Base-by-base conservation (phyloP, 2,113 vertebrate genomes). In the Enhydra lutris region DNA sequence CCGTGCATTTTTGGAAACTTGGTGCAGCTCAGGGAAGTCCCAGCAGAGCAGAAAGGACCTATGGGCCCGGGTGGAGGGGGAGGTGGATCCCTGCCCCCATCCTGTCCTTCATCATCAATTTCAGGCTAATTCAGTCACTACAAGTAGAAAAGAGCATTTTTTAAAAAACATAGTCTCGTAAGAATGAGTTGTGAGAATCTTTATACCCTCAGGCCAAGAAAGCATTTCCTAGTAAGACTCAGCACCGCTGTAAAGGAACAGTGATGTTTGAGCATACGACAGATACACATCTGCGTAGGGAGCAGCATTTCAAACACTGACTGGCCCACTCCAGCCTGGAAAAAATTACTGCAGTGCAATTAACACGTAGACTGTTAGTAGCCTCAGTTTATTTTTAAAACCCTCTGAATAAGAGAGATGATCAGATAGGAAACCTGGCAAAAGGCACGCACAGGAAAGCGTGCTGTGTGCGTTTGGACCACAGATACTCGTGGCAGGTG, bases 51-150 rank as follows among this genome's bases (percentile, higher is more conserved):
- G 7, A 0, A 36, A 65, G 29, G 29, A 55, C 1, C 7, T 2
- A 24, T 5, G 0, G 18, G 79, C 4, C 47, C 4, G 24, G 21
- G 12, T 13, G 9, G 26, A 12, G 2, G 26, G 1, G 4, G 0
- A 0, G 17, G 24, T 9, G 34, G 71, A 18, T 9, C 6, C 24
- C 57, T 4, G 10, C 80, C 5, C 73, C 1, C 7, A 2, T 4
- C 13, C n/a, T 26, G 4, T 15, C 7, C 69, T 11, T 31, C 5
- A 0, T 61, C 74, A 17, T 65, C 57, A 13, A 1, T 45, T 65
- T 65, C 29, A 42, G 45, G 26, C 34, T 52, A 69, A 2, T 36
- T 65, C 45, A 86, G 7, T 73, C 63, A n/a, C 57, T 17, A 2
- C 78, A 42, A 57, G 69, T 67, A 7, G 45, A 52, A 79, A 47